A percentile compares a stretch with the other conserved stretches of the same genome.
Evolutionary conservation across 37 sponge, comb jelly and placozoan species (phyloP).

Genomic region (Oopsacas minuta): DNA sequence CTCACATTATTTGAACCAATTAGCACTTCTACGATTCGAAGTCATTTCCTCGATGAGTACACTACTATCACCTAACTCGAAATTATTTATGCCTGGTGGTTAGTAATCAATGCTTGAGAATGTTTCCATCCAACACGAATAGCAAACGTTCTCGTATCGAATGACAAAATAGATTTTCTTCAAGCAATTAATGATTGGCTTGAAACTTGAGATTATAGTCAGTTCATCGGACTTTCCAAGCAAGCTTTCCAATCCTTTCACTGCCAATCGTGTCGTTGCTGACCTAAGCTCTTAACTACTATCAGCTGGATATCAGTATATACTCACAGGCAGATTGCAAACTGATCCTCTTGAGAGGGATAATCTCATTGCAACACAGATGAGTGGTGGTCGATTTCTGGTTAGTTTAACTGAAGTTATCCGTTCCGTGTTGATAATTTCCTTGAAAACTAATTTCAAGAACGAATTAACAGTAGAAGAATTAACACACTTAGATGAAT

Average conservation of each 20-base stretch:
- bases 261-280: neutral
- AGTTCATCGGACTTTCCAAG: neutral
- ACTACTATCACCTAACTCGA: neutral
- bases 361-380: neutral
- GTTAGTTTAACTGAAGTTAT: neutral
- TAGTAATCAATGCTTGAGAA: neutral
- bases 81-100: neutral
- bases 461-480: neutral
- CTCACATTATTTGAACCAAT: neutral
- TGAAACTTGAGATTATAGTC: neutral
- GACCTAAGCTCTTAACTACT: neutral
- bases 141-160: neutral
- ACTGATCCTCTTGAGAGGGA: neutral
- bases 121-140: neutral
- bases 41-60: neutral
- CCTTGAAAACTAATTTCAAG: neutral
- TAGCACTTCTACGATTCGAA: neutral
- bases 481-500: neutral
- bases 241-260: constrained; percentile 5
- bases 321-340: neutral
- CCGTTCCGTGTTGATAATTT: neutral
- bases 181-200: neutral
- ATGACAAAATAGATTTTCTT: neutral
- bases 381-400: constrained; percentile 6
- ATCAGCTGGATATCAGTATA: neutral